Evolutionary conservation across 2,888 invertebrate genomes (phyloP), one percentile per base, ranked within the genome.

Genomic region (Aspidapion aeneum): DNA sequence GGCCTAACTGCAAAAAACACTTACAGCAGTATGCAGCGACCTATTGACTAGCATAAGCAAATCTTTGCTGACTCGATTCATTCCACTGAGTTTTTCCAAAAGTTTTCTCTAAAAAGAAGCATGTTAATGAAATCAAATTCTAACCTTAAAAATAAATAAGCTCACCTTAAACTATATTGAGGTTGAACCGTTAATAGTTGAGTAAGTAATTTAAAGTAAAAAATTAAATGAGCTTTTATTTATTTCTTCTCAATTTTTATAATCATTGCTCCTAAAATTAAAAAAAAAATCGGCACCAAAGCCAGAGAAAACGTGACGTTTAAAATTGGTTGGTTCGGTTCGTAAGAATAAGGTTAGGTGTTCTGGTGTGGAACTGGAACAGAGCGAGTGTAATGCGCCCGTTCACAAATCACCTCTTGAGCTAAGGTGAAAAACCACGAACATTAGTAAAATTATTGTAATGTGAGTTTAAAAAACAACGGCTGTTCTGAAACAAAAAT

Each of bases 41-140:
- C 35, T 35, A 12, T 35, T 5, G 7, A 51, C 20, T 17, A 17
- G 12, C 18, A 55, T 20, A 12, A 57, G 18, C 52, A 60, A 58
- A 5, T n/a, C 49, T 12, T 21, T 49, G 56, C 35, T 57, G 18
- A 60, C 3, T 55, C 61, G 61, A 17, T 57, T n/a, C 61, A 60
- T 57, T 52, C 16, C 54, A 18, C 3, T 52, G 9, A 18, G 3
- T 52, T 52, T 52, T 9, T 52, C 18, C 18, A 3, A 18, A 18
- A 9, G 3, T 52, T 52, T 52, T 16, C 18, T 16, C 54, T 52
- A 18, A 52, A 52, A 17, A 20, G 19, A 17, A 57, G 5, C 3
- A 7, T 3, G 5, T 35, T 35, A 7, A 35, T 35, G 12, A 35
- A 35, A 35, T 12, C 35, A 35, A 7, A 35, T 35, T 35, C 35